These are phyloP conservation scores for Micronisus gabar DNA, from an alignment of 2,113 vertebrate genomes.

Conservation along the genomic window DNA sequence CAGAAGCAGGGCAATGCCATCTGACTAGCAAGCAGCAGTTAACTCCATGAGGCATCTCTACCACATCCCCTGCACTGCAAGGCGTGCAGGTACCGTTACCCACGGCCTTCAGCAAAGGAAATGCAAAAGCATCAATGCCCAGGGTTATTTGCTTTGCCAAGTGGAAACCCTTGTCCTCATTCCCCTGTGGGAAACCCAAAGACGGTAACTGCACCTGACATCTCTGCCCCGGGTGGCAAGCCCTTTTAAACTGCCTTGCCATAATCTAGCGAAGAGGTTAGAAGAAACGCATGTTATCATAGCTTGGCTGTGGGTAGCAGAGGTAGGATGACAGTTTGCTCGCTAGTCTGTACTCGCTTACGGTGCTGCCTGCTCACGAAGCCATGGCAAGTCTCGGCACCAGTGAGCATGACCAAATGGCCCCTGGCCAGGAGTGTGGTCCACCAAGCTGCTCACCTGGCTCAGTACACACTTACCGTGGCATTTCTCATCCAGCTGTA, in stretches of 20 bases:
- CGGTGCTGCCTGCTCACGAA: not conserved
- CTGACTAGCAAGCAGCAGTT: not conserved
- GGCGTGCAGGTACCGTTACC: fast-evolving
- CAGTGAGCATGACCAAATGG: not conserved
- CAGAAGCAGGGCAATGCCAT: not conserved
- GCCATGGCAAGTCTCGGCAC: not conserved
- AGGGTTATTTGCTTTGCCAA: not conserved
- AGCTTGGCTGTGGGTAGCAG: not conserved
- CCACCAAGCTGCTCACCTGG: not conserved
- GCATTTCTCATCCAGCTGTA: not conserved
- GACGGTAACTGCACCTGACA: not conserved
- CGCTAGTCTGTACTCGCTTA: not conserved
- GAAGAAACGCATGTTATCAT: fast-evolving
- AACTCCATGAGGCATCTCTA: not conserved
- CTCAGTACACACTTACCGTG: not conserved
- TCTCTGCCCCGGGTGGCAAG: not conserved
- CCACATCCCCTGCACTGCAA: not conserved
- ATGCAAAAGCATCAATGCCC: not conserved
- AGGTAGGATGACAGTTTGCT: not conserved
- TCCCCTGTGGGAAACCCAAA: not conserved
- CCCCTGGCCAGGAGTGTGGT: not conserved
- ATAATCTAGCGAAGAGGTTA: not conserved
- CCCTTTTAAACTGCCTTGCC: not conserved
- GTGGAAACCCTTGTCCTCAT: not conserved
- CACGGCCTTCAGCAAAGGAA: not conserved